A percentile compares a stretch with the other conserved stretches of the same genome.
phyloP scores from a whole-genome alignment of 2,113 vertebrate genomes.

The Chloroceryle aenea region DNA sequence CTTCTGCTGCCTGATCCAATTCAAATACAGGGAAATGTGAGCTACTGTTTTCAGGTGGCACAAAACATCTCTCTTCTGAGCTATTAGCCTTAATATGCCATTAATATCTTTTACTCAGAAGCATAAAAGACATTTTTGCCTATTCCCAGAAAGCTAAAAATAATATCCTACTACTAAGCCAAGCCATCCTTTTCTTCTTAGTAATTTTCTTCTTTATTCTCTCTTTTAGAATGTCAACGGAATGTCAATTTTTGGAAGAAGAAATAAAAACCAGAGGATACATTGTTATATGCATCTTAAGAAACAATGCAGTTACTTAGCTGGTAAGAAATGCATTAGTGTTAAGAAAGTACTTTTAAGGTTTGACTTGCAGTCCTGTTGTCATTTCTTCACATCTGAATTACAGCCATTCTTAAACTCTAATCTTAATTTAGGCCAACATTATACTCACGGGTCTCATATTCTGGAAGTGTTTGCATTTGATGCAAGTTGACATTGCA shows the following conservation, averaged over 20 bases:
- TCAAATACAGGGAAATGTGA: not conserved
- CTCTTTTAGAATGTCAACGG: not conserved
- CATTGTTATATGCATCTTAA: not conserved
- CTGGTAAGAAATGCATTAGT: not conserved
- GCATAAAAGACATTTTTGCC: not conserved
- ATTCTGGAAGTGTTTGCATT: not conserved
- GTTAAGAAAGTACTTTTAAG: not conserved
- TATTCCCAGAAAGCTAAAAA: not conserved
- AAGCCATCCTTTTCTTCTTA: not conserved
- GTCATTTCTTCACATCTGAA: not conserved
- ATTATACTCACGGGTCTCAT: rapidly evolving
- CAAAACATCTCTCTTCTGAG: not conserved
- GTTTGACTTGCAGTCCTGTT: not conserved
- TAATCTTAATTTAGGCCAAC: not conserved
- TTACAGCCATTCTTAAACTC: not conserved
- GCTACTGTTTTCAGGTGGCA: not conserved
- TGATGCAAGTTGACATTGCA: not conserved
- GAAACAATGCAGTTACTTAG: not conserved
- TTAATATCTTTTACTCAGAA: not conserved
- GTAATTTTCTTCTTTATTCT: not conserved
- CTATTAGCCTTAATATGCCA: not conserved
- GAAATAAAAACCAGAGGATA: not conserved
- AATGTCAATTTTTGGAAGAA: not conserved
- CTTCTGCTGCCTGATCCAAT: not conserved
- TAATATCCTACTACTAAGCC: not conserved